Conservation (phyloP, 2,888 invertebrate species). For the Erpobdella octoculata region DNA sequence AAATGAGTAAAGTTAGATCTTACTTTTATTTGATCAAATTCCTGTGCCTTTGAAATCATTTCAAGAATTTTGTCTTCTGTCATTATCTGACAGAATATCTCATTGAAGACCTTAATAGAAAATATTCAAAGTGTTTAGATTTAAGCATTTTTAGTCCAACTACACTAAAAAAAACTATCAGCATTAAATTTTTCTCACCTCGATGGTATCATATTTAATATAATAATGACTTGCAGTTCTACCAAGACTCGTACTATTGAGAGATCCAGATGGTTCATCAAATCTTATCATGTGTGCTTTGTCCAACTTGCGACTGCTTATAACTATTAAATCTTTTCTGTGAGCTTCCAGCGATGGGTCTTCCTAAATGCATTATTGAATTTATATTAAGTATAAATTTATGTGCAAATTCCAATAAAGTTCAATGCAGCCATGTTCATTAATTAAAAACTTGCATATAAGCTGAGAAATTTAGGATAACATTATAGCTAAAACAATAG, state of each 20-base stretch:
- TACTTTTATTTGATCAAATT: conserved; percentile 89
- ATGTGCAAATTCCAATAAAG: not conserved
- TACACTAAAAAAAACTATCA: too few relatives aligned
- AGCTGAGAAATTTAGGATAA: not conserved
- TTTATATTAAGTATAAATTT: too few relatives aligned
- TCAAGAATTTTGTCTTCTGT: conserved; percentile 76
- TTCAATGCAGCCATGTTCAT: conserved; percentile 9
- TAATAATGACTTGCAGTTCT: conserved; percentile 95
- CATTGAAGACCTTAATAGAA: conserved; percentile 65
- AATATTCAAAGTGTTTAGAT: not conserved
- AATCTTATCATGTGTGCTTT: conserved; percentile 88
- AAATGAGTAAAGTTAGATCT: not conserved
- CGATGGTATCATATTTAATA: conserved; percentile 88
- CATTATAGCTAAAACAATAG: too few relatives aligned
- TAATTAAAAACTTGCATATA: too few relatives aligned
- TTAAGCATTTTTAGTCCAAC: not conserved
- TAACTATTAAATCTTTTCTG: conserved; percentile 68
- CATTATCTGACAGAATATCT: conserved; percentile 70
- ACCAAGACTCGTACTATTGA: conserved; percentile 67
- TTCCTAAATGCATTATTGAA: conserved; percentile 54
- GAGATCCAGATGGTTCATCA: conserved; percentile 67
- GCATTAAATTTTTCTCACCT: too few relatives aligned
- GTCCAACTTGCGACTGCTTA: conserved; percentile 76
- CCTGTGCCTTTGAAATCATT: conserved; percentile 82
- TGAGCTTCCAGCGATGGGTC: conserved; percentile 73